Conservation (phyloP, 1,140 invertebrate genomes). For the Harpegnathos saltator region DNA sequence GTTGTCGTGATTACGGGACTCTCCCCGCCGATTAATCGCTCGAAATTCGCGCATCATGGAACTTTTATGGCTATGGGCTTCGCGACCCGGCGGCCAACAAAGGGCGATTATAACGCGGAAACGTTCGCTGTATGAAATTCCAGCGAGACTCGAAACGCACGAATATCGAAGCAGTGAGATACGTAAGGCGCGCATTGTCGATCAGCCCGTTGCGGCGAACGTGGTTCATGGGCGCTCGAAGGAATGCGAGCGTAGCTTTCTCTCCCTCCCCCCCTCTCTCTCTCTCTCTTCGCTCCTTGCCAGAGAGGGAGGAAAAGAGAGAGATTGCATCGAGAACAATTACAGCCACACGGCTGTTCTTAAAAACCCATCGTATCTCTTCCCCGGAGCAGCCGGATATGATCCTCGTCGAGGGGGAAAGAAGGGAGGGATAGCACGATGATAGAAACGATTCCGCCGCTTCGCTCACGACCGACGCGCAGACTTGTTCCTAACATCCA, state of each 20-base stretch:
- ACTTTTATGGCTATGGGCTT: slow-evolving; percentile 16
- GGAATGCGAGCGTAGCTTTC: slow-evolving; percentile 26
- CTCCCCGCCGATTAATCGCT: neutral
- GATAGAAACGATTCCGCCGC: neutral
- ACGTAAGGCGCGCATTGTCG: slow-evolving; percentile 34
- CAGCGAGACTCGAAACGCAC: slow-evolving; percentile 30
- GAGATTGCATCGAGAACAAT: slow-evolving; percentile 18
- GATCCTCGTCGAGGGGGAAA: neutral
- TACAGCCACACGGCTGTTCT: neutral
- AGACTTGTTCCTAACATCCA: no score
- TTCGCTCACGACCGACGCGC: neutral
- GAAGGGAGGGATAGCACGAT: neutral
- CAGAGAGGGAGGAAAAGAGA: neutral
- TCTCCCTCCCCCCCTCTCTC: no score
- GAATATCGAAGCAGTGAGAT: slow-evolving; percentile 32
- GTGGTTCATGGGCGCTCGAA: slow-evolving; percentile 28
- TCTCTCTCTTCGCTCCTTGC: no score
- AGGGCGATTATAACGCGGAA: slow-evolving; percentile 29
- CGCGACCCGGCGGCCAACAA: neutral
- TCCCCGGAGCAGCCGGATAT: neutral
- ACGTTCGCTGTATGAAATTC: slow-evolving; percentile 37
- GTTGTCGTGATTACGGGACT: neutral
- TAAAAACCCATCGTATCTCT: slow-evolving; percentile 11
- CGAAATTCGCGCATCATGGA: slow-evolving; percentile 13
- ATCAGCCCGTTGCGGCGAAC: slow-evolving; percentile 22